These are phyloP conservation scores for Saturnia pavonia DNA, from an alignment of 2,888 invertebrate genomes.

Conservation along the genomic window DNA sequence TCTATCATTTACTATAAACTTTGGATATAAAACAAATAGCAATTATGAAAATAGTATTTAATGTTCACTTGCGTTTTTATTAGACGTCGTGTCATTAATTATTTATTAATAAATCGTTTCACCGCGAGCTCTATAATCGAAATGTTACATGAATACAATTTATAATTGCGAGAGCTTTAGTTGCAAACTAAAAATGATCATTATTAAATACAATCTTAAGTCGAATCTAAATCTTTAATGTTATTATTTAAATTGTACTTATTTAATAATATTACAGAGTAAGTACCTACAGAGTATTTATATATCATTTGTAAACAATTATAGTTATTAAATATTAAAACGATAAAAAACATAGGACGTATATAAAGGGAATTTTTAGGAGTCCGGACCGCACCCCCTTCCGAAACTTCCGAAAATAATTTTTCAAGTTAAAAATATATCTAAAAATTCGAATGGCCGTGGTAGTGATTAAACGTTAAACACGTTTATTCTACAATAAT, in stretches of 20 bases:
- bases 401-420: neutral
- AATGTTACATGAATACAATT: neutral
- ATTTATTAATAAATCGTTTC: conserved; percentile 25
- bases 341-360: no score
- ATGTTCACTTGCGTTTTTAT: conserved; percentile 27
- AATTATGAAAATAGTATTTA: conserved; percentile 24
- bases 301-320: no score
- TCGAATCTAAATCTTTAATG: no score
- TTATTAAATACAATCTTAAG: no score
- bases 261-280: no score
- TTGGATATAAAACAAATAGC: conserved; percentile 3
- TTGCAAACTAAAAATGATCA: no score
- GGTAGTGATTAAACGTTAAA: conserved; percentile 39
- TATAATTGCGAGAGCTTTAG: no score
- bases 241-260: no score
- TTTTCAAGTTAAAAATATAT: neutral
- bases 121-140: conserved; percentile 30
- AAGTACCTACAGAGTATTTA: no score
- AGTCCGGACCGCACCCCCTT: no score
- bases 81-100: conserved; percentile 29
- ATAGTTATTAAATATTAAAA: no score
- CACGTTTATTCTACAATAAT: conserved; percentile 50
- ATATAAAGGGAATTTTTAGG: no score
- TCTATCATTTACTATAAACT: neutral
- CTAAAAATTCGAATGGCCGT: conserved; percentile 33